phyloP scores from a whole-genome alignment of 2,888 invertebrate genomes.

The Macrophya alboannulata region DNA sequence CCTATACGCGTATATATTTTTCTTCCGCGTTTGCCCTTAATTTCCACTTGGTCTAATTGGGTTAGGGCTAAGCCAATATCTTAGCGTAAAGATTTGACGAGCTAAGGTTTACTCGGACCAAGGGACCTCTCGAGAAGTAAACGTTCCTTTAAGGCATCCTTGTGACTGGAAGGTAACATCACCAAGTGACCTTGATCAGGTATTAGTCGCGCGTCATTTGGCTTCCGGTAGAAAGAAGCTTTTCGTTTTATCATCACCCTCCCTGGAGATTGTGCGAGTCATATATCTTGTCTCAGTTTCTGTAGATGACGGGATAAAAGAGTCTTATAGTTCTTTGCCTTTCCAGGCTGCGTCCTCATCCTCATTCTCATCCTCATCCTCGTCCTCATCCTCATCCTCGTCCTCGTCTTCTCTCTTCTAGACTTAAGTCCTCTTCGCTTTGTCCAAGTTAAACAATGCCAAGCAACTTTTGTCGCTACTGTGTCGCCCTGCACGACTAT shows the following conservation, averaged over 20 bases:
- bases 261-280: conserved; percentile 64
- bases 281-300: conserved; percentile 66
- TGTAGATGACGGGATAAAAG: conserved; percentile 70
- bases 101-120: conserved; percentile 18
- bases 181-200: conserved; percentile 49
- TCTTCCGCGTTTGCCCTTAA: conserved; percentile 33
- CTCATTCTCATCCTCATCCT: conserved; percentile 36
- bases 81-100: conserved; percentile 33
- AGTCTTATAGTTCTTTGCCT: conserved; percentile 44
- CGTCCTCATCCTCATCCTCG: conserved; percentile 38
- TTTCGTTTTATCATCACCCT: conserved; percentile 35
- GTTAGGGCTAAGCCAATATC: conserved; percentile 41
- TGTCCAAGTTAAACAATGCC: conserved; percentile 69
- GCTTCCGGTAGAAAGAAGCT: conserved; percentile 46
- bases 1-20: conserved; percentile 27
- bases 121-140: conserved; percentile 8
- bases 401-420: conserved; percentile 38
- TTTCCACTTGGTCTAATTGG: conserved; percentile 44
- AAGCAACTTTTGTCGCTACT: conserved; percentile 66
- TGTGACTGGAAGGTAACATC: neutral
- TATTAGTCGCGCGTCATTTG: conserved; percentile 51
- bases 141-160: conserved; percentile 3
- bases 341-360: conserved; percentile 19
- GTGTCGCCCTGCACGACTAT: conserved; percentile 48
- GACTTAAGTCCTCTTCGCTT: conserved; percentile 59